Conservation (phyloP, 37 sponge, comb jelly and placozoan genomes). For the Bolinopsis microptera region DNA sequence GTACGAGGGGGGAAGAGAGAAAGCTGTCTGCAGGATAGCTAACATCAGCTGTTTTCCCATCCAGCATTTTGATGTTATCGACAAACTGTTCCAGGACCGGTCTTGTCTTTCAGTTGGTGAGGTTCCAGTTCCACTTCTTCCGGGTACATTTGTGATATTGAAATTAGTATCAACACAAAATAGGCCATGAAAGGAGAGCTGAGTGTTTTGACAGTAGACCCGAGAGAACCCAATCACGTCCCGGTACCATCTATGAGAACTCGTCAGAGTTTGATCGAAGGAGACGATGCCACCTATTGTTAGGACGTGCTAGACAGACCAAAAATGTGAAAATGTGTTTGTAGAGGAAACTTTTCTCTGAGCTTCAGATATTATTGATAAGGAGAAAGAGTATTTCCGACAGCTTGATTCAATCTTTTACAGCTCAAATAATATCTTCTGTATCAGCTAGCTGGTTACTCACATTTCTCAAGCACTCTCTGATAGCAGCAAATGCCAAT, state of each 20-base stretch:
- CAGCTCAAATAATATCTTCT: slow-evolving; percentile 38
- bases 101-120: background rate
- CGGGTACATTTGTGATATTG: background rate
- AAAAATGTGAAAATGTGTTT: background rate
- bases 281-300: too few relatives aligned
- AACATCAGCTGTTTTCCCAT: slow-evolving; percentile 43
- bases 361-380: slow-evolving; percentile 2
- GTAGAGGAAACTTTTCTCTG: slow-evolving; percentile 14
- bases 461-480: background rate
- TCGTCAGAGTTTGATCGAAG: slow-evolving; percentile 21
- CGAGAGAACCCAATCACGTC: background rate
- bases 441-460: background rate
- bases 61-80: background rate
- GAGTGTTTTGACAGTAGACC: background rate
- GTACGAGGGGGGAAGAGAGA: slow-evolving; percentile 36
- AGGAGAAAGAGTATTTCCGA: background rate
- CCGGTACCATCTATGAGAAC: slow-evolving; percentile 53
- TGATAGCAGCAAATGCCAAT: slow-evolving; percentile 18
- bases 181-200: slow-evolving; percentile 4
- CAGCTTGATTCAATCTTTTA: background rate
- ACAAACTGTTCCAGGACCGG: background rate
- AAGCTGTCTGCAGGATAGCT: background rate
- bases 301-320: background rate
- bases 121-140: background rate
- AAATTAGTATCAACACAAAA: background rate